These are phyloP conservation scores for Xestoiulus laeticollis DNA, from an alignment of 2,888 invertebrate genomes.

Conservation along the genomic window DNA sequence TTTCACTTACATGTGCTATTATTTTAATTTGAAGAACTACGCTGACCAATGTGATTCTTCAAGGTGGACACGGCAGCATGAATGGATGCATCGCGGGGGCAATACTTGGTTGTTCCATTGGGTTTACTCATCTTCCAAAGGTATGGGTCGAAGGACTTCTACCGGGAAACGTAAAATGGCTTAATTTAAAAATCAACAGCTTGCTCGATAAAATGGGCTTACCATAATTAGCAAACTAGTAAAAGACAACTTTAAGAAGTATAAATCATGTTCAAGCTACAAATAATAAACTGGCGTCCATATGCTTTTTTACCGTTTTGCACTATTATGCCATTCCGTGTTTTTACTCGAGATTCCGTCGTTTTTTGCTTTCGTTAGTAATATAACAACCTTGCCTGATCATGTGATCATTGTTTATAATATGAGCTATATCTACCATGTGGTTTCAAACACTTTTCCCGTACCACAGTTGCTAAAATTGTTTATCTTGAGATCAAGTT, in stretches of 20 bases:
- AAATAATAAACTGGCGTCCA: background rate
- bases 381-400: too few species aligned
- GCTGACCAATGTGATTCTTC: constrained; percentile 60
- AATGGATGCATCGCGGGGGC: constrained; percentile 63
- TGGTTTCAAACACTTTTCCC: too few species aligned
- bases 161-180: constrained; percentile 60
- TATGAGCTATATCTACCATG: too few species aligned
- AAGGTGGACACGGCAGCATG: constrained; percentile 63
- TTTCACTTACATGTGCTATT: background rate
- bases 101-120: constrained; percentile 62
- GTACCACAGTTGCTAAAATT: too few species aligned
- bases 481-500: too few species aligned
- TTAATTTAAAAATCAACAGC: constrained; percentile 62
- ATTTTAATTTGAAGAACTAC: constrained; percentile 58
- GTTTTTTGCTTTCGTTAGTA: too few species aligned
- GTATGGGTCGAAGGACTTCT: constrained; percentile 61
- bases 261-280: background rate
- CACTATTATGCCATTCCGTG: background rate
- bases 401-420: too few species aligned
- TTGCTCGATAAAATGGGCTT: constrained; percentile 64
- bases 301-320: background rate
- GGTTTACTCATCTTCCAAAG: constrained; percentile 61
- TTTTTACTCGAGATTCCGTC: too few species aligned
- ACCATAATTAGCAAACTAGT: constrained; percentile 58
- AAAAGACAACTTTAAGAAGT: background rate